phyloP scores from a whole-genome alignment of 2,113 vertebrate species.

The Gadus macrocephalus region DNA sequence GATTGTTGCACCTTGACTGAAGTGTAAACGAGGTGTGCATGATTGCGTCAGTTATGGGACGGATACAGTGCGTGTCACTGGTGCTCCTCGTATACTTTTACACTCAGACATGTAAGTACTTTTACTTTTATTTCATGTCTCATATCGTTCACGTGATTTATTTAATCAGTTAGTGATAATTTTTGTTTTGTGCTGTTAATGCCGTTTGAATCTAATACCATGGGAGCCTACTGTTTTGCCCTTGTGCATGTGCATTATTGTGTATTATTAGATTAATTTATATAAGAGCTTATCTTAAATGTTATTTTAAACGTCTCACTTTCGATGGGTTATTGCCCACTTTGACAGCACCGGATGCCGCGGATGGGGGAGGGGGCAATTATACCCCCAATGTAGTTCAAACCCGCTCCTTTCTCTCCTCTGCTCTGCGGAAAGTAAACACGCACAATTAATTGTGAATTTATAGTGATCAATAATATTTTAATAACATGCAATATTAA shows the following conservation, averaged over 20 bases:
- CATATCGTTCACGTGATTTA: not conserved
- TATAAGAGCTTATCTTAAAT: not conserved
- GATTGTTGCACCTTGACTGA: too few species aligned
- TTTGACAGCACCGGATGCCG: slow-evolving; percentile 42
- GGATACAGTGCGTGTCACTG: slow-evolving; percentile 18
- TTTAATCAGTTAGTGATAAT: not conserved
- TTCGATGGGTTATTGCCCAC: slow-evolving; percentile 26
- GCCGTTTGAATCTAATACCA: not conserved
- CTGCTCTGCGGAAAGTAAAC: not conserved
- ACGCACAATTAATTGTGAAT: not conserved
- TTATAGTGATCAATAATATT: not conserved
- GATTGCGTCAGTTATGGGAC: slow-evolving; percentile 40
- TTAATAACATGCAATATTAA: not conserved
- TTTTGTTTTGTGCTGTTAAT: too few species aligned
- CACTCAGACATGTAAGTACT: slow-evolving; percentile 59
- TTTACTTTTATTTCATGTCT: not conserved
- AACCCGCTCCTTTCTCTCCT: not conserved
- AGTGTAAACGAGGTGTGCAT: not conserved
- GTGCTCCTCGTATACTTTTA: slow-evolving; percentile 42
- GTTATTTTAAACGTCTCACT: not conserved
- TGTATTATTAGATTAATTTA: not conserved
- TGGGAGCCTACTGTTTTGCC: not conserved
- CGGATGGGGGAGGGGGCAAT: slow-evolving; percentile 19
- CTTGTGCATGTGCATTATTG: not conserved
- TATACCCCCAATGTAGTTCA: slow-evolving; percentile 48